A percentile compares a stretch with the other conserved stretches of the same genome.
Conservation (phyloP, 2,888 invertebrate species). For the Tyria jacobaeae region DNA sequence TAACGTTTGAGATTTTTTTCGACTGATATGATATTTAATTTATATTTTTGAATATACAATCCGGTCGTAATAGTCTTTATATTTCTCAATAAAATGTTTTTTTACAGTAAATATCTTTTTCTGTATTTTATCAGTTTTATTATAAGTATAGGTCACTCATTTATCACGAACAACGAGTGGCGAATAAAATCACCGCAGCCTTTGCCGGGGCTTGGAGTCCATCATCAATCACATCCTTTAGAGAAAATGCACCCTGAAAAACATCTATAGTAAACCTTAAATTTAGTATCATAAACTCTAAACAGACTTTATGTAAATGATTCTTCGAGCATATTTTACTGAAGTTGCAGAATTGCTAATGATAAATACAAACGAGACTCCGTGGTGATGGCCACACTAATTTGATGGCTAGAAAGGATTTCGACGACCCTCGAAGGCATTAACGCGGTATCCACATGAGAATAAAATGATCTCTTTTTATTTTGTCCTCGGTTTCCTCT, state of each 20-base stretch:
- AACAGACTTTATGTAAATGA: neutral
- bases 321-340: slow-evolving; percentile 10
- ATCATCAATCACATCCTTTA: too few species aligned
- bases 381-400: slow-evolving; percentile 57
- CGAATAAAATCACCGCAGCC: too few species aligned
- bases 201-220: too few species aligned
- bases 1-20: too few species aligned
- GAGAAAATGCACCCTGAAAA: slow-evolving; percentile 1
- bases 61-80: too few species aligned
- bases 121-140: too few species aligned
- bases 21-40: too few species aligned
- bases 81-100: too few species aligned
- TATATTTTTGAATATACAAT: too few species aligned
- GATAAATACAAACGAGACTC: slow-evolving; percentile 37
- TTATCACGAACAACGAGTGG: too few species aligned
- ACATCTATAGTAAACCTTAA: neutral
- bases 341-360: slow-evolving; percentile 24
- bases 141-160: too few species aligned
- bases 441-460: slow-evolving; percentile 69
- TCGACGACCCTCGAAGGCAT: slow-evolving; percentile 65
- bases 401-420: slow-evolving; percentile 67
- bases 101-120: too few species aligned
- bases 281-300: neutral
- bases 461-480: slow-evolving; percentile 71
- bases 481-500: slow-evolving; percentile 62